A percentile compares a stretch with the other conserved stretches of the same genome.
phyloP scores from a whole-genome alignment of 2,888 invertebrate genomes.

The Lymantria dispar region DNA sequence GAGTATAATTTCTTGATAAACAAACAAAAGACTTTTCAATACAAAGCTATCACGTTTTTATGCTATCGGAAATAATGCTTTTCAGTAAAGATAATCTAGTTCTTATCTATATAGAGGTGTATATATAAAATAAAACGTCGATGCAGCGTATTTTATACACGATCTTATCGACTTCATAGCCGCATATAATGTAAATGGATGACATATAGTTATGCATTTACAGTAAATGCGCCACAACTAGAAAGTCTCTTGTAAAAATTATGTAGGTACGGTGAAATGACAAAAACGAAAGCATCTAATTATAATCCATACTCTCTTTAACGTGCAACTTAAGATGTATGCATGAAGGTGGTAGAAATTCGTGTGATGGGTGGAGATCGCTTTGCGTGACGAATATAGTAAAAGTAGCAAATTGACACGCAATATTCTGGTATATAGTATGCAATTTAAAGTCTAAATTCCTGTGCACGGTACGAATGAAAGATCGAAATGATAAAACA shows the following conservation, averaged over 20 bases:
- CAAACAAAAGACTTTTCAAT: neutral
- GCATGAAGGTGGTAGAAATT: slow-evolving; percentile 34
- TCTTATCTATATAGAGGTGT: too few relatives aligned
- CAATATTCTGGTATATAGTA: slow-evolving; percentile 14
- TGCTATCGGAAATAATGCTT: neutral
- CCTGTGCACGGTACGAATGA: slow-evolving; percentile 26
- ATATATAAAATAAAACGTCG: too few relatives aligned
- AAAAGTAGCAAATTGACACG: slow-evolving; percentile 20
- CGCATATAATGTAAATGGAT: too few relatives aligned
- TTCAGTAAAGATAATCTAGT: neutral
- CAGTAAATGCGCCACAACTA: neutral
- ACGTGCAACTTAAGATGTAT: slow-evolving; percentile 43
- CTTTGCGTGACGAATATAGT: slow-evolving; percentile 36
- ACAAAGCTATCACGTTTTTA: neutral
- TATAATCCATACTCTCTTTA: slow-evolving; percentile 47
- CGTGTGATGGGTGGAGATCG: slow-evolving; percentile 29
- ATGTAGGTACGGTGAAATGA: slow-evolving; percentile 32
- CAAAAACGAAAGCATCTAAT: slow-evolving; percentile 54
- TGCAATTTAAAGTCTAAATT: slow-evolving; percentile 20
- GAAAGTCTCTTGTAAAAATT: slow-evolving; percentile 27
- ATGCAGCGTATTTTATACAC: too few relatives aligned
- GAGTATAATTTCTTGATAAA: neutral
- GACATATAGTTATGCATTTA: neutral
- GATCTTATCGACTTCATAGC: too few relatives aligned
- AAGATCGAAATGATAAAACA: slow-evolving; percentile 29